Conservation (phyloP, 1,140 invertebrate species). For the Eupeodes corollae region DNA sequence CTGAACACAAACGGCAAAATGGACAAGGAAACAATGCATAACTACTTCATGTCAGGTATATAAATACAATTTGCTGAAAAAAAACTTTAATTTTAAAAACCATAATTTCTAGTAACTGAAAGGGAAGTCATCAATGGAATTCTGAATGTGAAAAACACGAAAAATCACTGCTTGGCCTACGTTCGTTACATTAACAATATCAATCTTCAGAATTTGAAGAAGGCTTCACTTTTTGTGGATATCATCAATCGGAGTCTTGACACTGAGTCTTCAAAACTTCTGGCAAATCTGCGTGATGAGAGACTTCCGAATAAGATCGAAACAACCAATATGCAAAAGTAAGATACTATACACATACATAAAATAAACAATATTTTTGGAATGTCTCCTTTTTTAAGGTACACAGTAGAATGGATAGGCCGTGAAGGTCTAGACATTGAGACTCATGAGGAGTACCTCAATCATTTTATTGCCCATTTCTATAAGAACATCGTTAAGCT, state of each 20-base stretch:
- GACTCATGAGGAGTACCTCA: slow-evolving; percentile 87
- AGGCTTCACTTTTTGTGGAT: slow-evolving; percentile 89
- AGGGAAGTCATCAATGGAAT: slow-evolving; percentile 93
- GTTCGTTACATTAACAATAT: slow-evolving; percentile 96
- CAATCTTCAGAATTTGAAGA: slow-evolving; percentile 87
- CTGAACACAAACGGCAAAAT: slow-evolving; percentile 76
- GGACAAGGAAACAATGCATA: slow-evolving; percentile 88
- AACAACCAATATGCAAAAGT: slow-evolving; percentile 78
- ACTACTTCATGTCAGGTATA: slow-evolving; percentile 97
- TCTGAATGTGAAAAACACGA: slow-evolving; percentile 86
- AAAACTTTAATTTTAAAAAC: not conserved
- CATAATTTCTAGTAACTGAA: slow-evolving; percentile 72
- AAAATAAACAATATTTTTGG: slow-evolving; percentile 1
- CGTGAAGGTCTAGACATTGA: slow-evolving; percentile 86
- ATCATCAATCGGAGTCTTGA: slow-evolving; percentile 88
- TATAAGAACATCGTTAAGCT: slow-evolving; percentile 88
- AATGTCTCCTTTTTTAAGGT: slow-evolving; percentile 44
- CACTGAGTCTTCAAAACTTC: slow-evolving; percentile 79
- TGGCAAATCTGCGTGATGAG: slow-evolving; percentile 82
- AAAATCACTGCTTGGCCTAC: slow-evolving; percentile 93
- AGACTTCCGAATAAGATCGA: slow-evolving; percentile 78
- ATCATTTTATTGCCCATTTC: slow-evolving; percentile 91
- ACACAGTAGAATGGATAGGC: slow-evolving; percentile 94
- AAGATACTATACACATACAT: slow-evolving; percentile 6
- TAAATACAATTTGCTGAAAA: slow-evolving; percentile 2